Evolutionary conservation across 2,888 invertebrate species (phyloP).

Genomic region (Horisme vitalbata): DNA sequence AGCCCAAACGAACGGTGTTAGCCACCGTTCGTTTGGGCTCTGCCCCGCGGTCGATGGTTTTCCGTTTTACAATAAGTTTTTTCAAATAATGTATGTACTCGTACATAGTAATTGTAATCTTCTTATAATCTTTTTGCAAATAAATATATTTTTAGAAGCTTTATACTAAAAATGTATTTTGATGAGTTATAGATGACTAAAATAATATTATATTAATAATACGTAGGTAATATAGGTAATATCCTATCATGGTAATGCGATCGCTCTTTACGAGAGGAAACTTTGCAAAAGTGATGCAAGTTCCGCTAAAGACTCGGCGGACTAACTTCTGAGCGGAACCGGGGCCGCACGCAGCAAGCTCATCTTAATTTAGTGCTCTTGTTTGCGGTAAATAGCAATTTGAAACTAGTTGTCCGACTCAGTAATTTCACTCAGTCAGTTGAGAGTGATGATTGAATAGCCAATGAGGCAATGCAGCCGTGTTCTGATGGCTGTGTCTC

Average conservation of each 20-base stretch:
- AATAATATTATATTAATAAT: too few relatives aligned
- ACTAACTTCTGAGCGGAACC: slow-evolving; percentile 33
- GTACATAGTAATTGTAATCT: too few relatives aligned
- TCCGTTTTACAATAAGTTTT: too few relatives aligned
- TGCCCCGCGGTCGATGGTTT: too few relatives aligned
- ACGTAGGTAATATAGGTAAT: slow-evolving; percentile 24
- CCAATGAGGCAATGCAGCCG: slow-evolving; percentile 45
- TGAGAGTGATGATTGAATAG: slow-evolving; percentile 46
- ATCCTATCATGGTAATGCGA: slow-evolving; percentile 38
- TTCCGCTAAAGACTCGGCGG: slow-evolving; percentile 47
- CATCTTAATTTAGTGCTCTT: slow-evolving; percentile 74
- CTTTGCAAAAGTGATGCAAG: slow-evolving; percentile 48
- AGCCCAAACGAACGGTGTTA: too few relatives aligned
- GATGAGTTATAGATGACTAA: too few relatives aligned
- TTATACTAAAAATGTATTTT: too few relatives aligned
- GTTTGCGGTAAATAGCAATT: slow-evolving; percentile 75
- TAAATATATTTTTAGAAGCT: too few relatives aligned
- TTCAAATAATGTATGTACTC: too few relatives aligned
- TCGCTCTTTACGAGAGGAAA: slow-evolving; percentile 43
- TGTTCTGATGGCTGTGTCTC: slow-evolving; percentile 18
- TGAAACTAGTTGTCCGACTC: slow-evolving; percentile 64
- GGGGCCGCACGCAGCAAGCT: slow-evolving; percentile 52
- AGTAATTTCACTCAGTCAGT: slow-evolving; percentile 51
- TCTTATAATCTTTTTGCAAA: too few relatives aligned
- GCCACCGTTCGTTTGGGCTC: too few relatives aligned